Conservation (phyloP, 2,888 invertebrate species). For the Mythimna pallens region DNA sequence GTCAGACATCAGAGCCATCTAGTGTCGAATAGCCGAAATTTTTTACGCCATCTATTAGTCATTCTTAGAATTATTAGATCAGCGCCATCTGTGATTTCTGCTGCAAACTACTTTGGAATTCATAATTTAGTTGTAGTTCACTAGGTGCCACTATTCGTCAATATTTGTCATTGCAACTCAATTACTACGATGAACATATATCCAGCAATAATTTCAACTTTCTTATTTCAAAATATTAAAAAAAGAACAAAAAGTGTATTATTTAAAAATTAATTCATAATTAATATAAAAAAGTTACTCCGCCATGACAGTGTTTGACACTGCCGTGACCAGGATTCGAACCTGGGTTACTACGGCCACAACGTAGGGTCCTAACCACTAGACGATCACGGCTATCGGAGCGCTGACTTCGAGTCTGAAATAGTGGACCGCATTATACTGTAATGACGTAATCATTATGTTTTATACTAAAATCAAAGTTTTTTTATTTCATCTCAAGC, state of each 20-base stretch:
- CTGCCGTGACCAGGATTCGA: conserved; percentile 93
- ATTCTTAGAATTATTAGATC: fast-evolving
- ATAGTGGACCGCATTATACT: conserved; percentile 16
- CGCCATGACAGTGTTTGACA: conserved; percentile 84
- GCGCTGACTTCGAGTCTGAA: conserved; percentile 81
- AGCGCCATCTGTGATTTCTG: conserved; percentile 44
- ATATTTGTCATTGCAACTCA: too few relatives aligned
- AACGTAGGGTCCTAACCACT: conserved; percentile 94
- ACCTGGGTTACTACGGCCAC: conserved; percentile 95
- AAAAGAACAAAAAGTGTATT: not conserved
- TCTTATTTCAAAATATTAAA: not conserved
- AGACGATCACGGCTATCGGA: conserved; percentile 93
- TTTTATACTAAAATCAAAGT: too few relatives aligned
- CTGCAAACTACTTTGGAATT: not conserved
- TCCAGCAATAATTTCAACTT: too few relatives aligned
- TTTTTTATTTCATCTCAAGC: too few relatives aligned
- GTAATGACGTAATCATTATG: conserved; percentile 30
- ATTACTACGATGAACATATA: too few relatives aligned
- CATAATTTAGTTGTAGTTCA: not conserved
- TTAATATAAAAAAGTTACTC: conserved; percentile 66
- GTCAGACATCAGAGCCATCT: conserved; percentile 21
- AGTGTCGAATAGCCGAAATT: conserved; percentile 14
- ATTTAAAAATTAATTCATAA: too few relatives aligned
- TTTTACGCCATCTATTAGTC: conserved; percentile 44
- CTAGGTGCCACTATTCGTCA: conserved; percentile 39